Conservation (phyloP, 2,888 invertebrate species). For the Ochropacha duplaris region DNA sequence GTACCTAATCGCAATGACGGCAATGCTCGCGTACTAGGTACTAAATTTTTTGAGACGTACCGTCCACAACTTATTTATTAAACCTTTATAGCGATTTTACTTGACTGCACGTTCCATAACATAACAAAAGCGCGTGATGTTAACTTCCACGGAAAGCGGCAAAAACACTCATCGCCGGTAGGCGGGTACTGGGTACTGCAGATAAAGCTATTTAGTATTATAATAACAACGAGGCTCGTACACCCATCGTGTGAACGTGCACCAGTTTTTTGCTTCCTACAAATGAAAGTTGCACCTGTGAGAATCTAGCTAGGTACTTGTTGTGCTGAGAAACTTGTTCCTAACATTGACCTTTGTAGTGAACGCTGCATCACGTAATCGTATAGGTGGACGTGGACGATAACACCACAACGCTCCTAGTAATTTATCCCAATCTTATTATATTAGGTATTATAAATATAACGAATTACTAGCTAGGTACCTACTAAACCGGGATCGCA, state of each 20-base stretch:
- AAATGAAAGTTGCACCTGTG: conserved; percentile 81
- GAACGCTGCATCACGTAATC: not conserved
- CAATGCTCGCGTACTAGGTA: not conserved
- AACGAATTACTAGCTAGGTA: too few relatives aligned
- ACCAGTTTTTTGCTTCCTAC: conserved; percentile 69
- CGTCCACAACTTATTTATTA: not conserved
- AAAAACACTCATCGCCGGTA: conserved; percentile 43
- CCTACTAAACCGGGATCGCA: too few relatives aligned
- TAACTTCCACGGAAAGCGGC: conserved; percentile 55
- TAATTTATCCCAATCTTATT: too few relatives aligned
- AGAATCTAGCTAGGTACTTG: conserved; percentile 57
- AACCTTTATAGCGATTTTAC: conserved; percentile 8
- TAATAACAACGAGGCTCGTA: conserved; percentile 50
- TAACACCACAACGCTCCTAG: not conserved
- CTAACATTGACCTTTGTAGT: conserved; percentile 63
- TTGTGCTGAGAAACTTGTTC: conserved; percentile 65
- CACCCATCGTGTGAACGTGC: conserved; percentile 70
- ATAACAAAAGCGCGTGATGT: conserved; percentile 39
- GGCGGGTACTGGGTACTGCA: conserved; percentile 14
- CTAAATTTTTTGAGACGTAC: not conserved
- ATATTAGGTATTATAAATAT: too few relatives aligned
- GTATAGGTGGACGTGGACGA: not conserved
- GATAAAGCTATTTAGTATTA: conserved; percentile 22
- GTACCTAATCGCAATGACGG: not conserved
- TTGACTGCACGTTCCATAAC: conserved; percentile 33